Conservation (phyloP, 2,113 vertebrate genomes). For the Chauna torquata region DNA sequence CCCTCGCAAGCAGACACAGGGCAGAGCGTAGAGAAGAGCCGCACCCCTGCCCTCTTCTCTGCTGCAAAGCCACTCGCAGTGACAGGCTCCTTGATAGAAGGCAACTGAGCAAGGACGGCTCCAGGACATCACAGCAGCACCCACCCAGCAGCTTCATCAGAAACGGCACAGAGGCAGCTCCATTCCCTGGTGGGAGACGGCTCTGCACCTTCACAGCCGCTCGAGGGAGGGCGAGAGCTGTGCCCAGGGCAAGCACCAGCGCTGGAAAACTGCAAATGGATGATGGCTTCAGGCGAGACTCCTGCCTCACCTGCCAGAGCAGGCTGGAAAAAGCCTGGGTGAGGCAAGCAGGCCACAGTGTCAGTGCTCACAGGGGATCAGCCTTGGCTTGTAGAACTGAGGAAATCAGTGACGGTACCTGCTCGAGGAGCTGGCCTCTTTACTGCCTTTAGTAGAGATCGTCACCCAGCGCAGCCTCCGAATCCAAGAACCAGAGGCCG, state of each 20-base stretch:
- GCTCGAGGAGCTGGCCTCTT: neutral
- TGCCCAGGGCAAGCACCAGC: neutral
- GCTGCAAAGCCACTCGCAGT: neutral
- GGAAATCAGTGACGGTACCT: neutral
- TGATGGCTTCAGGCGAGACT: neutral
- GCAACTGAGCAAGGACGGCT: neutral
- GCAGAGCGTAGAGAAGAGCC: neutral
- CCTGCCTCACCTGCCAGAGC: fast-evolving
- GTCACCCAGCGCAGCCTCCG: fast-evolving
- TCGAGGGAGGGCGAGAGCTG: fast-evolving
- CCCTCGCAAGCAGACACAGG: neutral
- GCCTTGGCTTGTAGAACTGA: neutral
- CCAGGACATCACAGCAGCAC: neutral
- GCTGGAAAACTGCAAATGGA: neutral
- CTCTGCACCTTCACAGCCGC: neutral
- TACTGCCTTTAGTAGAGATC: neutral
- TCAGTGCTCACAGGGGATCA: neutral
- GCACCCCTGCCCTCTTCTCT: neutral
- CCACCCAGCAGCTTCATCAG: neutral
- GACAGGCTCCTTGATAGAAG: neutral
- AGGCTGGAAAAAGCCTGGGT: neutral
- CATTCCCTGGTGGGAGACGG: neutral
- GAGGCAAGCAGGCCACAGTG: neutral
- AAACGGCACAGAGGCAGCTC: neutral
- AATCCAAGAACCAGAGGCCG: neutral